These are phyloP conservation scores for Ophthalmolycus amberensis DNA, from an alignment of 2,113 vertebrate genomes.

Conservation along the genomic window DNA sequence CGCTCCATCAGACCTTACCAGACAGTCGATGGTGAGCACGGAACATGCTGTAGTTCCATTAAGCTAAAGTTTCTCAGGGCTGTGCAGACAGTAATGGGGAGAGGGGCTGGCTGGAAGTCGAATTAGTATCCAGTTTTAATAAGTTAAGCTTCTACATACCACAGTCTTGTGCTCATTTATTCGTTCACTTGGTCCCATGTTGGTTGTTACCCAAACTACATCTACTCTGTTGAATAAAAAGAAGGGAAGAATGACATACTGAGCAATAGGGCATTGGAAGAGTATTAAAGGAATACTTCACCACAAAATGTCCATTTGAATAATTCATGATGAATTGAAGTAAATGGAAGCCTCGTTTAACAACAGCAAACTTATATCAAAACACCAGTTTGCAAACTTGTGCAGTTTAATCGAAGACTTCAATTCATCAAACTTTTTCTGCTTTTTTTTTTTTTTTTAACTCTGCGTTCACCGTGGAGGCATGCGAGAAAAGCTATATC, in stretches of 20 bases:
- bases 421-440: neutral
- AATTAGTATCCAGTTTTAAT: conserved; percentile 38
- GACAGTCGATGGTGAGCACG: conserved; percentile 59
- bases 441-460: too few relatives aligned
- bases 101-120: conserved; percentile 1
- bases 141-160: conserved; percentile 23
- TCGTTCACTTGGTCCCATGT: neutral
- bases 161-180: neutral
- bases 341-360: too few relatives aligned
- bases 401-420: too few relatives aligned
- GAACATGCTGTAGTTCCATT: conserved; percentile 77
- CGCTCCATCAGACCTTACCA: conserved; percentile 62
- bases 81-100: conserved; percentile 13
- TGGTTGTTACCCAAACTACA: neutral
- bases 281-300: neutral
- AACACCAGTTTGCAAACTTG: too few relatives aligned
- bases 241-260: neutral
- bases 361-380: too few relatives aligned
- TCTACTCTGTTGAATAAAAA: neutral
- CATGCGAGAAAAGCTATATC: neutral
- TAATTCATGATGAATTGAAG: too few relatives aligned
- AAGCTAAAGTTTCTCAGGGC: conserved; percentile 51
- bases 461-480: too few relatives aligned
- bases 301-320: too few relatives aligned
- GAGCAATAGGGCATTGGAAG: neutral